Base-by-base conservation (phyloP, 2,797 vertebrate genomes). In the Morus bassanus region DNA sequence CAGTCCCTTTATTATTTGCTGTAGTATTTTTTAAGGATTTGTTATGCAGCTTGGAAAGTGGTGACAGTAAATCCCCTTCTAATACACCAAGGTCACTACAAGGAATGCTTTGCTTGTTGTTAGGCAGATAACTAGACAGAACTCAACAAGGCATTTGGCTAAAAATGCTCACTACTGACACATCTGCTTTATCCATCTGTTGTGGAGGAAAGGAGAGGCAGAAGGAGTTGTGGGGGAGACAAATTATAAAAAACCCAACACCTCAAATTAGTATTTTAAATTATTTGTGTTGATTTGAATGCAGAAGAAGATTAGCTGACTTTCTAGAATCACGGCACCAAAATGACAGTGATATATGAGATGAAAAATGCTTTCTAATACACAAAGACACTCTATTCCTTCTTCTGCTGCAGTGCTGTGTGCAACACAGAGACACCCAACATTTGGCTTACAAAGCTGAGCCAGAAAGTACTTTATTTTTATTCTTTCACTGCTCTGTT, bases 131-230 rank as follows among this genome's bases (percentile, higher is more conserved):
- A 2, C 11, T 89, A 87, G 72, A 30, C 61, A 89, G 78, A 96
- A 87, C 24, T 69, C 54, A 88, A 37, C 27, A 59, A 85, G 39
- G 13, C 31, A 48, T 89, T 95, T 85, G 54, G 68, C 81, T 93
- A 64, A 77, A 93, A 96, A 72, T 23, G 17, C 48, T 95, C 48
- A 91, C 75, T 27, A n/a, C 65, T 65, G 27, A 82, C 61, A 91
- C 85, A 94, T 91, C 88, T 96, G 82, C 74, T 96, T 90, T 95
- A 94, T 83, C 64, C 91, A 96, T 95, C 88, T 92, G 16, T 79
- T 84, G 72, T 61, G 53, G 65, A 92, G 81, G 48, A 39, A 69
- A 75, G 61, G 79, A 78, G 17, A 89, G 30, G 46, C 37, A 88
- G 76, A 56, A 89, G n/a, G 51, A 94, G 23, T 35, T 30, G n/a